Base-by-base conservation (phyloP, 35 echinoderm and acorn worm genomes). In the Holothuria glaberrima region DNA sequence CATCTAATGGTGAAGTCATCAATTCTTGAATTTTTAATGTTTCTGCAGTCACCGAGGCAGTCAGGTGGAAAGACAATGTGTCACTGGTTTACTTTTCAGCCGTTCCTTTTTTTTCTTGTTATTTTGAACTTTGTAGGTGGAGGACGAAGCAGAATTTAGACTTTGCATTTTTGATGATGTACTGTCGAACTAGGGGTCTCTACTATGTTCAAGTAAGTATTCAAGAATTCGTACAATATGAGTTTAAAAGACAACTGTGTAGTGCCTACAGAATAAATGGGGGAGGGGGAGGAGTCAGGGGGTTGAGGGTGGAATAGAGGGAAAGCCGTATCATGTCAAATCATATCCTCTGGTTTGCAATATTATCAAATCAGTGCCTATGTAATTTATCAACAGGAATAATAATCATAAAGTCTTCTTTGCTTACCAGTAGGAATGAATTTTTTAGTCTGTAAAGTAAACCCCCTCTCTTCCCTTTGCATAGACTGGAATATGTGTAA, bases 81-180 rank as follows among this genome's bases (percentile, higher is more conserved):
- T 78, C 36, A 28, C 9, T 78, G 74, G 5, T 54, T 54, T 54
- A 54, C 50, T 17, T 54, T 54, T 54, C 10, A 54, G 5, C 50
- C 36, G 3, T 75, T 75, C 17, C 71, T 75, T 75, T 30, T 45
- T 60, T 86, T 64, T 25, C 4, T 64, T 71, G 21, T 54, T 2
- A 14, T 54, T 54, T 54, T 54, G 50, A 54, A 54, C 26, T 96
- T 61, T 68, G n/a, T 58, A 98, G 96, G 69, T 98, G 96, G 96
- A 98, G 96, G 84, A 98, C 96, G 32, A 98, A 98, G 67, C 96
- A 98, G 58, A 98, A 98, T 86, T 88, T 98, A 81, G 96, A 98
- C 71, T 98, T 98, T 85, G 94, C 96, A 31, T 98, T 94, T 89
- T 69, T 98, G 9, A 98, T 98, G 96, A 94, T 98, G 96, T 98